These are phyloP conservation scores for Columba livia DNA, from an alignment of 2,113 vertebrate species.

Conservation along the genomic window DNA sequence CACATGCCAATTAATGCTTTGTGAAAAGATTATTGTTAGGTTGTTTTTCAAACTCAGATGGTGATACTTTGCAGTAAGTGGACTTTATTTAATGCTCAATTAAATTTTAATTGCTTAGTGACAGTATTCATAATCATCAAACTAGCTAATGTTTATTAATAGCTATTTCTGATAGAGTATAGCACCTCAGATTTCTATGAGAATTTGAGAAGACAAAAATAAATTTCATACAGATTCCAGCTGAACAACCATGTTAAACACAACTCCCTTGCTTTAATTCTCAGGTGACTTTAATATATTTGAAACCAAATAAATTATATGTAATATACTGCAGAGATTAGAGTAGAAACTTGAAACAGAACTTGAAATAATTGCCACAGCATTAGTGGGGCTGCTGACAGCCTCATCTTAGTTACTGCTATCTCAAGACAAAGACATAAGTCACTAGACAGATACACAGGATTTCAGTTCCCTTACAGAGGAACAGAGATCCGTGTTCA, in stretches of 20 bases:
- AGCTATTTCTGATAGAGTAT: slow-evolving; percentile 19
- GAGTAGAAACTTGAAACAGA: neutral
- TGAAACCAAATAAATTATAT: neutral
- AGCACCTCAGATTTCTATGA: neutral
- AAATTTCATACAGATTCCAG: neutral
- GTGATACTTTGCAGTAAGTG: slow-evolving; percentile 44
- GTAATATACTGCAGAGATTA: neutral
- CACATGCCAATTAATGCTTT: neutral
- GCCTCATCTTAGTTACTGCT: neutral
- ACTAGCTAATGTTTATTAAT: slow-evolving; percentile 40
- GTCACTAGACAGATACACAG: neutral
- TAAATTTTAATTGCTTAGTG: slow-evolving; percentile 63
- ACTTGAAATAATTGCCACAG: neutral
- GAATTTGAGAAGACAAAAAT: neutral
- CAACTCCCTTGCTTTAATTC: neutral
- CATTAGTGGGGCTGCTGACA: neutral
- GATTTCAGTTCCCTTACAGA: neutral
- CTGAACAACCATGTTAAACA: neutral
- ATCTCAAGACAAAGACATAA: neutral
- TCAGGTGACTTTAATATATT: neutral
- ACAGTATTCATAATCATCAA: slow-evolving; percentile 61
- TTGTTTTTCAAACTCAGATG: slow-evolving; percentile 41
- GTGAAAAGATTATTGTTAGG: neutral
- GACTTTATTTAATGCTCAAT: slow-evolving; percentile 70
- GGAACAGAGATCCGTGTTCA: neutral